A percentile compares a stretch with the other conserved stretches of the same genome.
Conservation (phyloP, 1,140 invertebrate species). For the roundworm (Caenorhabditis elegans) region DNA sequence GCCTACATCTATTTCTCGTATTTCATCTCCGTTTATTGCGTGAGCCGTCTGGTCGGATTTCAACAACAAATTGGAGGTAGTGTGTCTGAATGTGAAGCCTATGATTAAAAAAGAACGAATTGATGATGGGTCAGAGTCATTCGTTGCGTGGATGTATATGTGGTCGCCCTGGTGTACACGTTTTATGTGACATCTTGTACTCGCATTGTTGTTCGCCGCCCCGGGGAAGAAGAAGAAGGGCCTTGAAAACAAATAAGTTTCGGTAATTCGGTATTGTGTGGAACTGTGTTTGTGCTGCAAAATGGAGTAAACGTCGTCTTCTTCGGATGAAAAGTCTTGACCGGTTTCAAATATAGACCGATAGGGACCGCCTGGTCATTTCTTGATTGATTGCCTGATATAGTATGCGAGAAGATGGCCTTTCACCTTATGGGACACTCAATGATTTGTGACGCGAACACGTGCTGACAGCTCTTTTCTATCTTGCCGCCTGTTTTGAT, state of each 20-base stretch:
- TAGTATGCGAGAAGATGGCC: slow-evolving; percentile 12
- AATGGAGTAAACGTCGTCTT: slow-evolving; percentile 5
- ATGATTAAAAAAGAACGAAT: slow-evolving; percentile 33
- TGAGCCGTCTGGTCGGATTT: not conserved
- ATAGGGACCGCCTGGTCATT: not conserved
- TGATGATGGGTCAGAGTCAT: slow-evolving; percentile 23
- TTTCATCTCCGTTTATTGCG: slow-evolving; percentile 20
- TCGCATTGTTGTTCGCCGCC: slow-evolving; percentile 19
- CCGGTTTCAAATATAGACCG: not conserved
- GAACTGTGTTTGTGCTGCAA: slow-evolving; percentile 10
- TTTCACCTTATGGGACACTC: not conserved
- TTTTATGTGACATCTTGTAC: slow-evolving; percentile 33
- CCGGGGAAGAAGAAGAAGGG: slow-evolving; percentile 22
- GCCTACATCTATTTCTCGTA: not conserved
- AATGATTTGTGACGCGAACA: slow-evolving; percentile 30
- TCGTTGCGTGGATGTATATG: not conserved
- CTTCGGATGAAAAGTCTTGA: slow-evolving; percentile 25
- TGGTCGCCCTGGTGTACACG: slow-evolving; percentile 10
- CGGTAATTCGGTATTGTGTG: slow-evolving; percentile 30
- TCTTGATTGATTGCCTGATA: slow-evolving; percentile 13
- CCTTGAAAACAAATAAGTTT: slow-evolving; percentile 33
- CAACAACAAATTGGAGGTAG: not conserved
- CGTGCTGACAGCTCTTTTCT: slow-evolving; percentile 20
- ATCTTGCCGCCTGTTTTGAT: not conserved
- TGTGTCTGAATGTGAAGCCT: not conserved